Evolutionary conservation across 2,888 invertebrate species (phyloP).

Genomic region (Heliconius ismenius): DNA sequence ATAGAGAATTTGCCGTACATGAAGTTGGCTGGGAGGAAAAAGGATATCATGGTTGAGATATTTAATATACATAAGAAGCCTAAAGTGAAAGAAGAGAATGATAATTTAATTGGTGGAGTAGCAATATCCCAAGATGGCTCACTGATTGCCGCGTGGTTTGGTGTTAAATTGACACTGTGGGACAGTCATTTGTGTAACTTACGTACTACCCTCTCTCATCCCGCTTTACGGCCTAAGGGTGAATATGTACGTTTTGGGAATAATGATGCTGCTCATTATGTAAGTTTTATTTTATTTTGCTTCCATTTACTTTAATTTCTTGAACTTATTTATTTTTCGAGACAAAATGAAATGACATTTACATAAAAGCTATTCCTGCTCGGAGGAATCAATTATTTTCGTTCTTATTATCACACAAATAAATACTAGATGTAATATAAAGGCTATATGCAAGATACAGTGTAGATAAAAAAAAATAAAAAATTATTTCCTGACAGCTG

Average conservation of each 20-base stretch:
- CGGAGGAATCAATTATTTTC: too few species aligned
- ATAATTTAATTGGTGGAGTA: slow-evolving; percentile 69
- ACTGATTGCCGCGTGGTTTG: slow-evolving; percentile 78
- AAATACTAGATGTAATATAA: too few species aligned
- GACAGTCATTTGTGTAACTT: slow-evolving; percentile 70
- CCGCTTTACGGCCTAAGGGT: slow-evolving; percentile 71
- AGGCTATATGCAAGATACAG: background rate
- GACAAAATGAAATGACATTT: too few species aligned
- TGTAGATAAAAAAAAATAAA: background rate
- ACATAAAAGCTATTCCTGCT: too few species aligned
- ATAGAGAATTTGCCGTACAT: slow-evolving; percentile 56
- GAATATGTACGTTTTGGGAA: slow-evolving; percentile 71
- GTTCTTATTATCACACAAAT: too few species aligned
- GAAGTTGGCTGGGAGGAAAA: slow-evolving; percentile 46
- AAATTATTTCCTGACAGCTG: slow-evolving; percentile 55
- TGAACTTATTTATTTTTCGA: too few species aligned
- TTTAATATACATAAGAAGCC: slow-evolving; percentile 67
- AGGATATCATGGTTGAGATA: slow-evolving; percentile 63
- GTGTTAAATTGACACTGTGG: slow-evolving; percentile 74
- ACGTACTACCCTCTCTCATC: slow-evolving; percentile 70
- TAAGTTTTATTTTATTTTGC: slow-evolving; percentile 54
- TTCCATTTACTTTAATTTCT: too few species aligned
- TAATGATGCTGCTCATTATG: slow-evolving; percentile 75
- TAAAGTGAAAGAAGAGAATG: slow-evolving; percentile 48
- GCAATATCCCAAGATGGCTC: slow-evolving; percentile 77